phyloP scores from a whole-genome alignment of 2,113 vertebrate species.

The Chunga burmeisteri region DNA sequence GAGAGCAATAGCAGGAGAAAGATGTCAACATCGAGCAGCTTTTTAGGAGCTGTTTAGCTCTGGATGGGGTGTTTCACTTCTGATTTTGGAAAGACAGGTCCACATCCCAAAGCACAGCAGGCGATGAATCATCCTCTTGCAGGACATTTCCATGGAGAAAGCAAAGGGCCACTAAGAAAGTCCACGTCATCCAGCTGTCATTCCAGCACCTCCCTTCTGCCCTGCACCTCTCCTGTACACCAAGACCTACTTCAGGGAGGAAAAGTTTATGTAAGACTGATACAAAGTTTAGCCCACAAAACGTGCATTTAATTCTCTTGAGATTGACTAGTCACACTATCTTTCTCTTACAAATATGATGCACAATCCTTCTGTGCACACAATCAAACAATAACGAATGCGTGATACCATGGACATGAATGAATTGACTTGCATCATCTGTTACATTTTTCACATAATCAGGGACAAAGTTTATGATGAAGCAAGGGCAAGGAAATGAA shows the following conservation, averaged over 20 bases:
- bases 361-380: neutral
- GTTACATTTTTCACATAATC: neutral
- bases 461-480: neutral
- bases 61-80: neutral
- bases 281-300: neutral
- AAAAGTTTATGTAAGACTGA: neutral
- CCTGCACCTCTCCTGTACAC: neutral
- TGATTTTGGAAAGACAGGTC: neutral
- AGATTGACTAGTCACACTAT: neutral
- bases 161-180: neutral
- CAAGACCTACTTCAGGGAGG: neutral
- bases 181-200: fast-evolving
- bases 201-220: neutral
- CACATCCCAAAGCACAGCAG: fast-evolving
- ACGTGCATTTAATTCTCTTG: neutral
- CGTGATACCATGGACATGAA: neutral
- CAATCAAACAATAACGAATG: neutral
- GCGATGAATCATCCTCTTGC: fast-evolving
- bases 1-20: neutral
- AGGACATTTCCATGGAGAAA: neutral
- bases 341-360: neutral
- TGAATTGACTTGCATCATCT: neutral
- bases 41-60: neutral
- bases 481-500: neutral
- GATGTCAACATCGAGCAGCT: neutral